These are phyloP conservation scores for Struthio camelus DNA, from an alignment of 2,113 vertebrate species.

Conservation along the genomic window DNA sequence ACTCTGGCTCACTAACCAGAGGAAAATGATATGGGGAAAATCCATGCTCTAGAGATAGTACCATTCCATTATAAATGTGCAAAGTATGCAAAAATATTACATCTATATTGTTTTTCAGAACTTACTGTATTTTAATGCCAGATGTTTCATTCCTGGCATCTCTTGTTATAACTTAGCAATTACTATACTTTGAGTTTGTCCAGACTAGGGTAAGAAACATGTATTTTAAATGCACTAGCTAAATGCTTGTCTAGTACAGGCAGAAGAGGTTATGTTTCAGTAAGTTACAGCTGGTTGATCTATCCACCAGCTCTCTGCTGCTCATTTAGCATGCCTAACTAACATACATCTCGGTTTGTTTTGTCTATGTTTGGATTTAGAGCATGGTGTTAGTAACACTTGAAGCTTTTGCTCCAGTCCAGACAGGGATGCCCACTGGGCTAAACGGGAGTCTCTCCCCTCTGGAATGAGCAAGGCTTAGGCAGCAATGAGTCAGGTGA, in stretches of 20 bases:
- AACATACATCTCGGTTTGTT: accelerated
- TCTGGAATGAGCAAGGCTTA: background rate
- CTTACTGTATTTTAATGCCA: background rate
- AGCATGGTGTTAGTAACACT: background rate
- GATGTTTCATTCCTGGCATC: conserved; percentile 22
- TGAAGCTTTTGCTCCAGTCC: background rate
- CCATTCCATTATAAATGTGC: conserved; percentile 57
- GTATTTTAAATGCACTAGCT: background rate
- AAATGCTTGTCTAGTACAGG: background rate
- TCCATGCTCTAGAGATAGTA: conserved; percentile 51
- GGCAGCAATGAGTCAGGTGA: background rate
- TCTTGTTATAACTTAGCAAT: background rate
- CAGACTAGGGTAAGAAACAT: background rate
- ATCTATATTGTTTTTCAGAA: conserved; percentile 29
- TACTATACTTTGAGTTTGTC: background rate
- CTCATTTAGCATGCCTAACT: background rate
- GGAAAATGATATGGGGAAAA: conserved; percentile 54
- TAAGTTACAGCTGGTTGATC: background rate
- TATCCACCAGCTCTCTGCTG: background rate
- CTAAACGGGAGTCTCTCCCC: background rate
- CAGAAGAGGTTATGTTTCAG: background rate
- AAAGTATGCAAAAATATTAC: conserved; percentile 35
- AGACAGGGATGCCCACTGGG: accelerated
- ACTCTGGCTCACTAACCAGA: conserved; percentile 14
- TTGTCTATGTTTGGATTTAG: background rate